Base-by-base conservation (phyloP, 2,888 invertebrate genomes). In the Pedicia rivosa region DNA sequence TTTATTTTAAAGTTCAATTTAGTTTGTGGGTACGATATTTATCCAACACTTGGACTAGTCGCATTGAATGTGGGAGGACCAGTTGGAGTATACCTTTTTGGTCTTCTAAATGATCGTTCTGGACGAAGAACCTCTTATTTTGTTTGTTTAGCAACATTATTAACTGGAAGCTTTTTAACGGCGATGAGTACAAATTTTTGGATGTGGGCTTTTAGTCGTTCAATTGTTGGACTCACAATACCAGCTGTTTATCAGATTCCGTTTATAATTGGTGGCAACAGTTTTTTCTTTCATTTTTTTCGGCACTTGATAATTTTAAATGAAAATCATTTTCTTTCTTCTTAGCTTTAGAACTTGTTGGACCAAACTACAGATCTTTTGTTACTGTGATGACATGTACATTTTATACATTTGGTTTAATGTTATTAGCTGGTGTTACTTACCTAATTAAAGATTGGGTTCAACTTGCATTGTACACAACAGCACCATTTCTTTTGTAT, bases 241-340 rank as follows among this genome's bases (percentile, higher is more conserved):
- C 90, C 91, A 4, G 90, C 90, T 2, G 77, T 91, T 27, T 90
- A 91, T 59, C 88, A 90, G 63, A 90, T 91, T 58, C 91, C 92
- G 1, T 90, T 90, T 55, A 90, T 91, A 41, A 88, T 92, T 51
- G 84, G 91, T 91, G 64, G 72, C 78, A 68, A 51, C 15, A 17
- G 13, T 24, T 20, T 25, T 27, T 30, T 9, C 24, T 9, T n/a
- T n/a, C n/a, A 13, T 28, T 16, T 6, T 28, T 32, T 31, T 26
- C 26, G 17, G n/a, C 12, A 19, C n/a, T 20, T 6, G 22, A 28
- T 24, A 36, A 12, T 32, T 24, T 9, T 13, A 14, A 13, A 5
- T 31, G n/a, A 5, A 20, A 20, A 6, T 20, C 8, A 36, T 37
- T 33, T 30, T 43, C 31, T 40, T 44, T 43, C 44, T 37, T 69